Conservation (phyloP, 2,888 invertebrate genomes). For the Helobdella robusta region DNA sequence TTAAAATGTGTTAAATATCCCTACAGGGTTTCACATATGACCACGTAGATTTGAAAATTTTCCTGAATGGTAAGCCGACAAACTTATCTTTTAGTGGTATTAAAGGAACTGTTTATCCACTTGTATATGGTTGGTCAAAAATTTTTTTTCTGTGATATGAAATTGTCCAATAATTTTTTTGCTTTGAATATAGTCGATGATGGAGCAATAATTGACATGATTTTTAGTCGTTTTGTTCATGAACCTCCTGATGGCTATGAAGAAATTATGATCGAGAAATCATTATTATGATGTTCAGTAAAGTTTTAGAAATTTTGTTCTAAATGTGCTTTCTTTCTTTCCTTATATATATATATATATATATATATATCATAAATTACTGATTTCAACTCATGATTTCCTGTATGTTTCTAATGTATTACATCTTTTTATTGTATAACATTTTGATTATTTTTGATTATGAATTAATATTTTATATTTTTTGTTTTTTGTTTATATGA, state of each 20-base stretch:
- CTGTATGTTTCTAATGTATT: too few relatives aligned
- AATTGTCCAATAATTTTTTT: not conserved
- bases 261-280: slow-evolving; percentile 37
- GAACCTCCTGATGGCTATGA: slow-evolving; percentile 35
- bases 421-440: too few relatives aligned
- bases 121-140: slow-evolving; percentile 58
- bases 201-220: slow-evolving; percentile 89
- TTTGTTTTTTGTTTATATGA: too few relatives aligned
- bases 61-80: slow-evolving; percentile 76
- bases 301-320: too few relatives aligned
- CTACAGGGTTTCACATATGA: slow-evolving; percentile 80
- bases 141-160: not conserved
- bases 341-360: too few relatives aligned
- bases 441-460: too few relatives aligned
- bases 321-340: too few relatives aligned
- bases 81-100: slow-evolving; percentile 77
- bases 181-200: slow-evolving; percentile 73
- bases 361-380: too few relatives aligned
- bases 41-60: slow-evolving; percentile 89
- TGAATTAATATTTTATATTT: too few relatives aligned
- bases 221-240: slow-evolving; percentile 56
- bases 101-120: slow-evolving; percentile 77
- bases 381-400: too few relatives aligned
- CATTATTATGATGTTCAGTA: slow-evolving; percentile 47
- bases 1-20: not conserved